Evolutionary conservation across 2,797 vertebrate species (phyloP).

Genomic region (Sebastes minor): DNA sequence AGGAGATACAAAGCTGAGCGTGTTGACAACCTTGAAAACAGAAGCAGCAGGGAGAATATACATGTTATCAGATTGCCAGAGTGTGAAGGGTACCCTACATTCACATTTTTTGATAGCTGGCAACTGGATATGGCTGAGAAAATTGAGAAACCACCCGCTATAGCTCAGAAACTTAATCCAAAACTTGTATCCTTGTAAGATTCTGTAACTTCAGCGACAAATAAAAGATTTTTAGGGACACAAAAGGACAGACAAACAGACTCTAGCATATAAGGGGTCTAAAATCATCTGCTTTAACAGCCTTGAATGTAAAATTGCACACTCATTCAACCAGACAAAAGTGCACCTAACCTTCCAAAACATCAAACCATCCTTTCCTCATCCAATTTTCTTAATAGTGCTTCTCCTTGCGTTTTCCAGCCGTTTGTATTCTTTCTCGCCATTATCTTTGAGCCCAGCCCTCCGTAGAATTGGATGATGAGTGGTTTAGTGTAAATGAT

Average conservation of each 20-base stretch:
- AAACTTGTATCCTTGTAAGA: neutral
- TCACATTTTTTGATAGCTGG: neutral
- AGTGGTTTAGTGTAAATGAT: slow-evolving; percentile 54
- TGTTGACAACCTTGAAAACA: neutral
- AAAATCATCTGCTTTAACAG: neutral
- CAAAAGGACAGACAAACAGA: neutral
- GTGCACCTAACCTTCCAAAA: neutral
- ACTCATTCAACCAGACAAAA: neutral
- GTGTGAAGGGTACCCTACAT: neutral
- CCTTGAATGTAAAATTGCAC: neutral
- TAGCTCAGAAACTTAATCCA: neutral
- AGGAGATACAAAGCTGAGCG: neutral
- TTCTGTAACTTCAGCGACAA: neutral
- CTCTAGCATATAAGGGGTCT: neutral
- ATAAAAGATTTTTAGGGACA: neutral
- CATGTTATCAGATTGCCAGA: neutral
- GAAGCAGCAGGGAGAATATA: neutral
- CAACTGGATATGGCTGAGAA: neutral
- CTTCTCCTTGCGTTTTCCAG: slow-evolving; percentile 23
- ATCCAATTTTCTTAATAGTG: slow-evolving; percentile 14
- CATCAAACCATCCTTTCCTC: slow-evolving; percentile 6
- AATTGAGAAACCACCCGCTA: neutral
- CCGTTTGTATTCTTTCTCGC: neutral
- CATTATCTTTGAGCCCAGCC: slow-evolving; percentile 42
- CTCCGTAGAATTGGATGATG: slow-evolving; percentile 47